phyloP scores from a whole-genome alignment of 2,113 vertebrate genomes.

The Thamnophis sirtalis region DNA sequence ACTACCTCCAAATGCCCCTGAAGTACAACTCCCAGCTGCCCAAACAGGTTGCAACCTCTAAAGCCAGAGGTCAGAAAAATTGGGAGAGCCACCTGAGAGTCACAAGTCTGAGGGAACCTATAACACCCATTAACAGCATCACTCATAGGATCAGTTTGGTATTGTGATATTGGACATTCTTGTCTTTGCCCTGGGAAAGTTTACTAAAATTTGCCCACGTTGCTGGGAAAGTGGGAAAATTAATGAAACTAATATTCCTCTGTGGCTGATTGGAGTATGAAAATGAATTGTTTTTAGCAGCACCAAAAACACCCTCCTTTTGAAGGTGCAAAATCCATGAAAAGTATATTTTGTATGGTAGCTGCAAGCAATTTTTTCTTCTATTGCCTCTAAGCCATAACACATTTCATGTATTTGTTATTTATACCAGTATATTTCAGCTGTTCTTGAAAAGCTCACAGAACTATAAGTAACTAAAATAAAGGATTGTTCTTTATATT shows the following conservation, averaged over 20 bases:
- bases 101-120: not conserved
- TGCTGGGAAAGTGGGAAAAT: not conserved
- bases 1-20: not conserved
- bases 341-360: not conserved
- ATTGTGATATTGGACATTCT: not conserved
- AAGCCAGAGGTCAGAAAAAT: not conserved
- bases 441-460: not conserved
- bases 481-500: not conserved
- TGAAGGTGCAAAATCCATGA: not conserved
- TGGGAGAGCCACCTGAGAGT: not conserved
- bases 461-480: not conserved
- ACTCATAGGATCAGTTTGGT: not conserved
- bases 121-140: not conserved
- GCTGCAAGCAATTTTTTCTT: not conserved
- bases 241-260: not conserved
- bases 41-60: not conserved
- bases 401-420: not conserved
- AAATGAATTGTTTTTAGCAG: not conserved
- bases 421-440: not conserved
- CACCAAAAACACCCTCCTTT: not conserved
- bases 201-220: not conserved
- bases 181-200: not conserved
- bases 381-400: not conserved
- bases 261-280: not conserved
- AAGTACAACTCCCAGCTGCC: not conserved